These are phyloP conservation scores for Taxidea taxus DNA, from an alignment of 2,113 vertebrate genomes.

Conservation along the genomic window DNA sequence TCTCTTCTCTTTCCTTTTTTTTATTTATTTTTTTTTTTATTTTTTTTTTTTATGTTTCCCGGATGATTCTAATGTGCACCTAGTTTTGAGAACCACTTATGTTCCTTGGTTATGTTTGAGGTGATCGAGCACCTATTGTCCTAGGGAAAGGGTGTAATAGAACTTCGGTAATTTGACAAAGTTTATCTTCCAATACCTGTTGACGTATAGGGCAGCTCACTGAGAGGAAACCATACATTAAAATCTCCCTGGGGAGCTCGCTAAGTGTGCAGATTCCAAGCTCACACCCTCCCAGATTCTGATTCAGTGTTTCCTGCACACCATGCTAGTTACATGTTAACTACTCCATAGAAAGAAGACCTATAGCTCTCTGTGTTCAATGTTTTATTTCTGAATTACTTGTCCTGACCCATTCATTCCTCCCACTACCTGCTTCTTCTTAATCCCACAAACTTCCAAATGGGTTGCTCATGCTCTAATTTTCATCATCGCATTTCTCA, in stretches of 20 bases:
- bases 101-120: neutral
- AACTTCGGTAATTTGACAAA: neutral
- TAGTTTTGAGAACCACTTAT: neutral
- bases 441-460: neutral
- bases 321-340: neutral
- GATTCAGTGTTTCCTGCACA: neutral
- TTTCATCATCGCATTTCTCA: neutral
- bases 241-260: neutral
- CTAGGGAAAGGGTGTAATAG: neutral
- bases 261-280: neutral
- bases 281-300: neutral
- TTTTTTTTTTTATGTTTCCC: neutral
- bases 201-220: neutral
- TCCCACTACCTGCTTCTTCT: neutral
- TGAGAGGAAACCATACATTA: neutral
- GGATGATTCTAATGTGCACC: neutral
- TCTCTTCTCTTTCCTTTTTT: fast-evolving
- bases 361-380: neutral
- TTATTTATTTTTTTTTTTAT: too few species aligned
- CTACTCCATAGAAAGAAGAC: neutral
- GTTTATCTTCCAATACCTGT: neutral
- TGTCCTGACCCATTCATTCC: neutral
- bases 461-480: neutral
- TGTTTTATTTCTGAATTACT: neutral
- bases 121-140: neutral